These are phyloP conservation scores for Brachionichthys hirsutus DNA, from an alignment of 2,113 vertebrate species.

Conservation along the genomic window DNA sequence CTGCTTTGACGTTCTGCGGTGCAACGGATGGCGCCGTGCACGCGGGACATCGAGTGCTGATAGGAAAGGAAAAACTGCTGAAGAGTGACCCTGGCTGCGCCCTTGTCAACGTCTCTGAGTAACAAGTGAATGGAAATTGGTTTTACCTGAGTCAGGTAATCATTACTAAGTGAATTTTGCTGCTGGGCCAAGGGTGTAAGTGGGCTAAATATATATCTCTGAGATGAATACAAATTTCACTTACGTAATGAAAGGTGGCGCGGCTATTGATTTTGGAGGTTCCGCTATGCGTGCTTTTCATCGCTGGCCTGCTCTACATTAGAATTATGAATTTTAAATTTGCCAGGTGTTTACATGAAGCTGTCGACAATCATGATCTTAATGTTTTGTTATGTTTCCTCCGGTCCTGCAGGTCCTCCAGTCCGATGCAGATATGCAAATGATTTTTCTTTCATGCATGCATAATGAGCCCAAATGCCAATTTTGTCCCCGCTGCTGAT, in stretches of 20 bases:
- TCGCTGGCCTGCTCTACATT: conserved; percentile 75
- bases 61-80: conserved; percentile 76
- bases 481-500: conserved; percentile 42
- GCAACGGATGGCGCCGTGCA: neutral
- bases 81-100: conserved; percentile 83
- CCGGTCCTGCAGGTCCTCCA: conserved; percentile 35
- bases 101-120: conserved; percentile 84
- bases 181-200: conserved; percentile 81
- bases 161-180: conserved; percentile 91
- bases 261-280: conserved; percentile 78
- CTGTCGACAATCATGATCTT: conserved; percentile 60
- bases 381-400: conserved; percentile 36
- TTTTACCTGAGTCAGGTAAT: conserved; percentile 91
- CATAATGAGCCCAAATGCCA: conserved; percentile 51
- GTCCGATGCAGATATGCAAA: conserved; percentile 57
- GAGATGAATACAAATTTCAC: conserved; percentile 83
- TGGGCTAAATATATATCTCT: conserved; percentile 79
- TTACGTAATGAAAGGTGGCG: conserved; percentile 79
- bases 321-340: conserved; percentile 85
- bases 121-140: conserved; percentile 84
- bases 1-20: conserved; percentile 17
- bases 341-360: conserved; percentile 66
- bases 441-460: conserved; percentile 45
- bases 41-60: conserved; percentile 75
- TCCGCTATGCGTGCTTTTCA: conserved; percentile 59